These are phyloP conservation scores for Zosterops hypoxanthus DNA, from an alignment of 2,113 vertebrate species.

Conservation along the genomic window DNA sequence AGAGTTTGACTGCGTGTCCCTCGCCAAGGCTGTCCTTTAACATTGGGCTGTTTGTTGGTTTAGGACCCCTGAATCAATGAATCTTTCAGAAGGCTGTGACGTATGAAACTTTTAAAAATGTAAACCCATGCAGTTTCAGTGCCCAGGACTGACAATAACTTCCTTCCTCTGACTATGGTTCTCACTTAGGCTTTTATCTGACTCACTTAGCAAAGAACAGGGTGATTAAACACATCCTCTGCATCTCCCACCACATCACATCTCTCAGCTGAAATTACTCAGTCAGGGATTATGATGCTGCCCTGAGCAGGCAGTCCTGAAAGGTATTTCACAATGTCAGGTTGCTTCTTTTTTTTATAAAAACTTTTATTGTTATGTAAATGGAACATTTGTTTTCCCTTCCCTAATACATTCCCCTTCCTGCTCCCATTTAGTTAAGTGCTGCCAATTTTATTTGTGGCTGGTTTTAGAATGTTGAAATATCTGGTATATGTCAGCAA, in stretches of 20 bases:
- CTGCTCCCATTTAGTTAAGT: not conserved
- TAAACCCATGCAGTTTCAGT: not conserved
- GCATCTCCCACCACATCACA: not conserved
- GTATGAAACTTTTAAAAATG: not conserved
- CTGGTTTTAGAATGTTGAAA: not conserved
- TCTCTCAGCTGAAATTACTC: not conserved
- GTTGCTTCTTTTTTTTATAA: not conserved
- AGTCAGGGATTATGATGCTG: not conserved
- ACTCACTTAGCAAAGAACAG: not conserved
- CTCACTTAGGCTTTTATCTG: not conserved
- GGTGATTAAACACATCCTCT: not conserved
- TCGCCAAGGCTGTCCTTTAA: not conserved
- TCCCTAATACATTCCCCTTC: not conserved
- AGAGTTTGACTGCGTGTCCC: not conserved
- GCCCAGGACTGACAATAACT: not conserved
- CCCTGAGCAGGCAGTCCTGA: not conserved
- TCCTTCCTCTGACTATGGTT: not conserved
- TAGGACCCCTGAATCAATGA: not conserved
- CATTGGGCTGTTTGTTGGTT: not conserved
- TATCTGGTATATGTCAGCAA: not conserved
- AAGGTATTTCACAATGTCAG: not conserved
- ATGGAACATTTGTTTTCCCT: not conserved
- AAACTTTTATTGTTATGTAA: not conserved
- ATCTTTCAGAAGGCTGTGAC: not conserved
- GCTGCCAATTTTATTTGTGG: not conserved